Conservation (phyloP, 92 coral and sea anemone genomes). For the Nematostella vectensis region DNA sequence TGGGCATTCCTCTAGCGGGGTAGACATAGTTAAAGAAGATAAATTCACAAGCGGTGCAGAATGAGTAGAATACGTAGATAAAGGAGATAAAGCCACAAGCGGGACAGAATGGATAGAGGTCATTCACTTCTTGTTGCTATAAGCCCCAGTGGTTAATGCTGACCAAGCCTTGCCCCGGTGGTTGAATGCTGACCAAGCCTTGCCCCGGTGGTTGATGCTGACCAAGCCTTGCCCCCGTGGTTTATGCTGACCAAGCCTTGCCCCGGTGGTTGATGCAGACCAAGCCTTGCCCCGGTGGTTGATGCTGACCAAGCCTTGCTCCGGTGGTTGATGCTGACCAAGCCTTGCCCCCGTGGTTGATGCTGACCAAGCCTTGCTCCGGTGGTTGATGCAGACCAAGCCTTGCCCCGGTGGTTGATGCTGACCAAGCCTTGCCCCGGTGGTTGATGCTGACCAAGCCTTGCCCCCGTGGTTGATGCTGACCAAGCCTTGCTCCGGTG, state of each 20-base stretch:
- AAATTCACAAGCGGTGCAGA: not conserved
- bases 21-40: not conserved
- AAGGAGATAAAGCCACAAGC: no score
- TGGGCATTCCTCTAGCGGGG: conserved; percentile 12
- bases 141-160: no score
- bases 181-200: not conserved
- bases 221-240: not conserved
- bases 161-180: not conserved
- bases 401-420: no score
- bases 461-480: no score
- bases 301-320: not conserved
- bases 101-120: no score
- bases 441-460: not conserved
- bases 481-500: not conserved
- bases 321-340: no score
- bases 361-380: not conserved
- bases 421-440: not conserved
- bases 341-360: no score
- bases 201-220: no score
- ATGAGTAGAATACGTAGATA: not conserved
- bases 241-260: not conserved
- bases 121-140: no score
- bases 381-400: not conserved
- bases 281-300: no score
- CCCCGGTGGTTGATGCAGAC: no score